Base-by-base conservation (phyloP, 2,888 invertebrate genomes). In the Lasioglossum morio region DNA sequence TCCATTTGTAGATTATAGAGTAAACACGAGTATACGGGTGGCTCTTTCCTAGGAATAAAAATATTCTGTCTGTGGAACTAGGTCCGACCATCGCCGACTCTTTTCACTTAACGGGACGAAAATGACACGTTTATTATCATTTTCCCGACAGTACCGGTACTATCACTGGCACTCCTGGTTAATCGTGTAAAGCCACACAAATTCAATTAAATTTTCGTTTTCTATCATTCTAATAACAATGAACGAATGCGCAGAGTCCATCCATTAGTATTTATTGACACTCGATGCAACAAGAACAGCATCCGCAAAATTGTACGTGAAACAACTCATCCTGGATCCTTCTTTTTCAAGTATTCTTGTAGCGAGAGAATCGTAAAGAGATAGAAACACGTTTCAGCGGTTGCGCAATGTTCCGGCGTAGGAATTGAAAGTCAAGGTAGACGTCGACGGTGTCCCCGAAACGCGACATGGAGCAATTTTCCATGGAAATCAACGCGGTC, bases 401-500 rank as follows among this genome's bases (percentile, higher is more conserved):
- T 60, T 14, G 23, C 27, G 5, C 14, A 27, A 60, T 14, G 53
- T 60, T 27, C 12, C 27, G 3, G 27, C 14, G 27, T 12, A 16
- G 27, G 66, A n/a, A 37, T 37, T 23, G 37, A 69, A 69, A 69
- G 34, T 69, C 37, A 4, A 34, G 37, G 37, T 23, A 12, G 37
- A 27, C 30, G 30, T 30, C 19, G 12, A 23, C 40, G 14, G 19
- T 27, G 48, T n/a, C 27, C 19, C n/a, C 7, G 37, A 70, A 30
- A n/a, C 14, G 27, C 27, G 37, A 27, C 69, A 37, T 8, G 69
- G 23, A 48, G 1, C 34, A 78, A 84, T 84, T 84, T 84, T 84
- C 77, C 77, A 78, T 75, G 53, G 75, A 75, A 72, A 84, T 75
- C 78, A 53, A 37, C 69, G 16, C 40, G 23, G 75, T 19, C 46